phyloP scores from a whole-genome alignment of 1,140 invertebrate genomes.

The Adoxophyes honmai region DNA sequence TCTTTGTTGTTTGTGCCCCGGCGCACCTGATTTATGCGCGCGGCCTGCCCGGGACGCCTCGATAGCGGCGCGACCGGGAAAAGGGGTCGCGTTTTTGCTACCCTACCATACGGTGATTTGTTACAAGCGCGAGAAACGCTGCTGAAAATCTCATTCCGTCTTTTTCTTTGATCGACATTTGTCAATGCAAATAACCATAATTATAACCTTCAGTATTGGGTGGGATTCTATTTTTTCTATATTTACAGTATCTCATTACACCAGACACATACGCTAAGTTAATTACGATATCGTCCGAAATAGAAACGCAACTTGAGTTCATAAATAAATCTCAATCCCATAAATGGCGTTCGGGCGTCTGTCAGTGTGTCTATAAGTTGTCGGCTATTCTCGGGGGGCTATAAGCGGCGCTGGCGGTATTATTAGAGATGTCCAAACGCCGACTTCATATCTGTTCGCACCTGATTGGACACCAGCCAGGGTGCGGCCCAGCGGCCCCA shows the following conservation, averaged over 20 bases:
- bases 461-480: constrained; percentile 61
- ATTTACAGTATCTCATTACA: neutral
- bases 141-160: too few species aligned
- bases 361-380: constrained; percentile 30
- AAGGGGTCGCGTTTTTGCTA: too few species aligned
- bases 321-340: constrained; percentile 8
- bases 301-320: constrained; percentile 24
- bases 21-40: neutral
- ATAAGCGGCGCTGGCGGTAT: constrained; percentile 54
- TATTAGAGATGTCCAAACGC: constrained; percentile 58
- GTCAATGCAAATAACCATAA: too few species aligned
- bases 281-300: constrained; percentile 4
- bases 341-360: constrained; percentile 23
- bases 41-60: too few species aligned
- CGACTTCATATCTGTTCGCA: constrained; percentile 39
- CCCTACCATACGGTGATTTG: too few species aligned
- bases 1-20: constrained; percentile 9
- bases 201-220: too few species aligned
- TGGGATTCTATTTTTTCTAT: too few species aligned
- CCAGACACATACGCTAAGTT: neutral
- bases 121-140: too few species aligned
- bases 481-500: neutral
- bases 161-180: too few species aligned
- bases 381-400: constrained; percentile 59
- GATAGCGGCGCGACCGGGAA: too few species aligned